Conservation (phyloP, 2,888 invertebrate species). For the Eueremaeus valkanovi region DNA sequence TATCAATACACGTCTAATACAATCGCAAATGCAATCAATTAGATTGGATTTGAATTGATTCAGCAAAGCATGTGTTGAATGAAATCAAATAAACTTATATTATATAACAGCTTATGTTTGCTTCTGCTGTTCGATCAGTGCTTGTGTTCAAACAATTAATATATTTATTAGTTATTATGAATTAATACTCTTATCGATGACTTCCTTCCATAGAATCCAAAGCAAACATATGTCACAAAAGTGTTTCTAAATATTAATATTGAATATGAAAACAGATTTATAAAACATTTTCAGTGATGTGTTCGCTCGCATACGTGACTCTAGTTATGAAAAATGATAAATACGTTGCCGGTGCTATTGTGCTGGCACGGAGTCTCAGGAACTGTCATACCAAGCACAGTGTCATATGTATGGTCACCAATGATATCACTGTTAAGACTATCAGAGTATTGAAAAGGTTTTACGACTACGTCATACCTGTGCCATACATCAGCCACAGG, state of each 20-base stretch:
- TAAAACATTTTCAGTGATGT: not conserved
- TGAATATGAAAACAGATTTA: not conserved
- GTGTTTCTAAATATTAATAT: not conserved
- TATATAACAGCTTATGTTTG: too few species aligned
- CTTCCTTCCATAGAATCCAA: too few species aligned
- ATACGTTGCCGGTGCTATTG: slow-evolving; percentile 32
- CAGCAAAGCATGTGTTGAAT: too few species aligned
- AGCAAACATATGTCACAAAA: slow-evolving; percentile 1
- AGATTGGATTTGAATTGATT: too few species aligned
- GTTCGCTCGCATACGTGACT: slow-evolving; percentile 12
- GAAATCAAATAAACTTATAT: too few species aligned
- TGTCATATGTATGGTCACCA: slow-evolving; percentile 11
- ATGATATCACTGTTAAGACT: not conserved
- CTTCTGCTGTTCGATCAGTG: too few species aligned
- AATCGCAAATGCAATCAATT: too few species aligned
- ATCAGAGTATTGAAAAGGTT: slow-evolving; percentile 5
- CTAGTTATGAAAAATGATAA: slow-evolving; percentile 15
- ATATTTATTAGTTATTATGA: too few species aligned
- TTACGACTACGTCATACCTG: slow-evolving; percentile 6
- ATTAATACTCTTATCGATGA: too few species aligned
- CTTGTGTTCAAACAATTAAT: too few species aligned
- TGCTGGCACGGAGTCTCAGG: slow-evolving; percentile 7
- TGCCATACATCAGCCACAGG: slow-evolving; percentile 11
- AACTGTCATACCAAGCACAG: not conserved
- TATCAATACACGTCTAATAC: too few species aligned